Evolutionary conservation across 2,888 invertebrate genomes (phyloP).

Genomic region (Drosophila infuscata): DNA sequence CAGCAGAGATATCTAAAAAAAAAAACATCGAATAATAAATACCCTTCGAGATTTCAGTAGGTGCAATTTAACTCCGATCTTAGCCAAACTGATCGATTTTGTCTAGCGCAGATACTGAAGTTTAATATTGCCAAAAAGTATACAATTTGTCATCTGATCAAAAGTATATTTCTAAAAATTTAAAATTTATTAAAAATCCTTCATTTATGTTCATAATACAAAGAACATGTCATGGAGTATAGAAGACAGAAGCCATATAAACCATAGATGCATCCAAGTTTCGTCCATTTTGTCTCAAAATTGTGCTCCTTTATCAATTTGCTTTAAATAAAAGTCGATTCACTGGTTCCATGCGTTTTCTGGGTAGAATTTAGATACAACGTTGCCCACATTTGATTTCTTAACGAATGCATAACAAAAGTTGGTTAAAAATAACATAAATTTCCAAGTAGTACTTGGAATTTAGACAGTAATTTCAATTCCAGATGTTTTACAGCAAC

Average conservation of each 20-base stretch:
- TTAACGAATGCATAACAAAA: neutral
- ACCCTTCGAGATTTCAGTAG: neutral
- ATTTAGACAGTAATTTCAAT: conserved; percentile 5
- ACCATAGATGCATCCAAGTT: neutral
- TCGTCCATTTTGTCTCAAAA: neutral
- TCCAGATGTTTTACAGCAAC: conserved; percentile 9
- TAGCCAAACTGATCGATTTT: neutral
- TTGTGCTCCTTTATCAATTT: neutral
- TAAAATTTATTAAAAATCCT: neutral
- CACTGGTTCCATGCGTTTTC: too few relatives aligned
- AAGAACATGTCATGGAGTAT: neutral
- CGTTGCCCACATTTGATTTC: neutral
- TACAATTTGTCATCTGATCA: neutral
- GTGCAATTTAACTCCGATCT: neutral
- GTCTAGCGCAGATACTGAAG: neutral
- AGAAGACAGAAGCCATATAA: neutral
- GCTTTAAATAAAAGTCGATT: neutral
- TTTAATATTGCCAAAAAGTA: neutral
- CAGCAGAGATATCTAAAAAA: neutral
- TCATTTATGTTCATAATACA: neutral
- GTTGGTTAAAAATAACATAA: neutral
- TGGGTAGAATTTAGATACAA: conserved; percentile 5
- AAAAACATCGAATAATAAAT: neutral
- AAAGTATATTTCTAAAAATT: too few relatives aligned
- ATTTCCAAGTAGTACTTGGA: neutral